Evolutionary conservation across 2,797 vertebrate species (phyloP), one percentile per base, ranked within the genome.

Genomic region (Pseudochaenichthys georgianus): DNA sequence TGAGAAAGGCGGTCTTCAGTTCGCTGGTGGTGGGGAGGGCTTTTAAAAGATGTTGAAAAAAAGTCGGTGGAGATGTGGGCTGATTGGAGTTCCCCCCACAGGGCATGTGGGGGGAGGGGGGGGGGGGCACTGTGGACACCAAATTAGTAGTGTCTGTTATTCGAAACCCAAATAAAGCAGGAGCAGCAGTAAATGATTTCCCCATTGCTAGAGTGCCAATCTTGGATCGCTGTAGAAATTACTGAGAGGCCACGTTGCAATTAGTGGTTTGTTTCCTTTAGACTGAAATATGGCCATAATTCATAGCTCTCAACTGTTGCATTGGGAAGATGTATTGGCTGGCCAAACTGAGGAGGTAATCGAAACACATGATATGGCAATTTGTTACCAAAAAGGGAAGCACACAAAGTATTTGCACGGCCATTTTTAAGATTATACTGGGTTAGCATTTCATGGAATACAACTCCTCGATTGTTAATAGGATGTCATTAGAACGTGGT

Each of bases 61-160:
- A 69, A 55, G 68, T 74, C 65, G n/a, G 65, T 76, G 66, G 92
- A 89, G 90, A 88, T 92, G 89, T 92, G 91, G 94, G 94, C 93
- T 97, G 96, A 98, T 97, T 97, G 94, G 96, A 94, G 88, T 91
- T 94, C 95, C 95, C 95, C 92, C 89, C 79, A 89, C 89, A 93
- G 95, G 93, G 86, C 80, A 86, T 64, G 70, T 69, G 71, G 82
- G 67, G 50, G 23, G 2, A 2, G 23, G 21, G 34, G 69, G 63
- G 66, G 51, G 63, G 86, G 73, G 55, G 55, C 28, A 5, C 28
- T 28, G 28, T 28, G 28, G 4, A 96, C 94, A 87, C 94, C 94
- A 96, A 96, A 97, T 97, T 96, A 96, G 95, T 90, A 92, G 93
- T 96, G 96, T 97, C 96, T 97, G 96, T 97, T 96, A 97, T 91